phyloP scores from a whole-genome alignment of 2,888 invertebrate species.

The Lycocerus yunnanus region DNA sequence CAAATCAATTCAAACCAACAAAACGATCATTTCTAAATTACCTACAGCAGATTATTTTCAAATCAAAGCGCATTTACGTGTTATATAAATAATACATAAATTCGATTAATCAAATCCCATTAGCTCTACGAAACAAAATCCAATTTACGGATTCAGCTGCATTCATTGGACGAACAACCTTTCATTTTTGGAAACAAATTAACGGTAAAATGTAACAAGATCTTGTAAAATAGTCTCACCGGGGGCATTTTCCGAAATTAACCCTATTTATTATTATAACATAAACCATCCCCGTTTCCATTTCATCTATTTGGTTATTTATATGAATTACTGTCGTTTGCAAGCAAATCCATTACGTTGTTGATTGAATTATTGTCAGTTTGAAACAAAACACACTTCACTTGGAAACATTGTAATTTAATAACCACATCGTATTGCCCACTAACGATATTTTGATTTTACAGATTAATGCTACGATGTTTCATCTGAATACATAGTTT shows the following conservation, averaged over 20 bases:
- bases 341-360: conserved; percentile 13
- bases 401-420: conserved; percentile 11
- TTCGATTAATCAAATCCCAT: background rate
- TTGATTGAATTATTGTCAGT: conserved; percentile 17
- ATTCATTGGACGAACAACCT: background rate
- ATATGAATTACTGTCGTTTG: conserved; percentile 13
- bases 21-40: background rate
- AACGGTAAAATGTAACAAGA: background rate
- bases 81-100: background rate
- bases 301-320: conserved; percentile 8
- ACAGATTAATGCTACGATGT: background rate
- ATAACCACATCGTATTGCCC: conserved; percentile 8
- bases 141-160: background rate
- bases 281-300: background rate
- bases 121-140: background rate
- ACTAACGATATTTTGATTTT: conserved; percentile 13
- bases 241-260: background rate
- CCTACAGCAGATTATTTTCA: background rate
- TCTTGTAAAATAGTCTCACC: background rate
- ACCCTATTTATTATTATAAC: background rate
- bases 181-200: background rate
- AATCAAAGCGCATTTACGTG: background rate
- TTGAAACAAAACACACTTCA: conserved; percentile 11
- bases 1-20: background rate
- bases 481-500: background rate